phyloP scores from a whole-genome alignment of 2,888 invertebrate species.

The Eupithecia pulchellata region DNA sequence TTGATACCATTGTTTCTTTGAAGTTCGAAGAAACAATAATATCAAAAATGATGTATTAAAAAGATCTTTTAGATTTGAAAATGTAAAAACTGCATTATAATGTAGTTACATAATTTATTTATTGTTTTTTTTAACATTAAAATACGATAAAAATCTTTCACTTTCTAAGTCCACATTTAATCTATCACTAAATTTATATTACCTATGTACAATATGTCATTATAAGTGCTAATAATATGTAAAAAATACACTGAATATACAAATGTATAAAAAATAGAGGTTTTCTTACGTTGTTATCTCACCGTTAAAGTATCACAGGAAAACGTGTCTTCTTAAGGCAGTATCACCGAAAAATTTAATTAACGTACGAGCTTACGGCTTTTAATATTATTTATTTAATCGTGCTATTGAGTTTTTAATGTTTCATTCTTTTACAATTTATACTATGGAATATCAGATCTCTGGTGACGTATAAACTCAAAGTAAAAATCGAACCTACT shows the following conservation, averaged over 20 bases:
- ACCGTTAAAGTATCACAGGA: slow-evolving; percentile 32
- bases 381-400: neutral
- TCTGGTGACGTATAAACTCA: slow-evolving; percentile 1
- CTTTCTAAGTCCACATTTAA: slow-evolving; percentile 26
- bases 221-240: slow-evolving; percentile 31
- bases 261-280: slow-evolving; percentile 24
- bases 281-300: slow-evolving; percentile 22
- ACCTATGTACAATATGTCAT: slow-evolving; percentile 13
- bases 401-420: neutral
- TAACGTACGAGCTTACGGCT: neutral
- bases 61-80: neutral
- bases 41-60: neutral
- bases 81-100: slow-evolving; percentile 9
- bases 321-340: neutral
- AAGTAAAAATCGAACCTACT: neutral
- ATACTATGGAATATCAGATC: slow-evolving; percentile 23
- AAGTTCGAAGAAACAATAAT: neutral
- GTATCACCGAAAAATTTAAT: neutral
- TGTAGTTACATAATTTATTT: slow-evolving; percentile 16
- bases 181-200: slow-evolving; percentile 4
- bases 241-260: slow-evolving; percentile 40
- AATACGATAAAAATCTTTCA: neutral
- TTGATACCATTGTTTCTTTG: neutral
- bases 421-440: neutral
- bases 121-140: slow-evolving; percentile 5